Evolutionary conservation across 1,140 invertebrate species (phyloP).

Genomic region (Proctacanthus coquilletti): DNA sequence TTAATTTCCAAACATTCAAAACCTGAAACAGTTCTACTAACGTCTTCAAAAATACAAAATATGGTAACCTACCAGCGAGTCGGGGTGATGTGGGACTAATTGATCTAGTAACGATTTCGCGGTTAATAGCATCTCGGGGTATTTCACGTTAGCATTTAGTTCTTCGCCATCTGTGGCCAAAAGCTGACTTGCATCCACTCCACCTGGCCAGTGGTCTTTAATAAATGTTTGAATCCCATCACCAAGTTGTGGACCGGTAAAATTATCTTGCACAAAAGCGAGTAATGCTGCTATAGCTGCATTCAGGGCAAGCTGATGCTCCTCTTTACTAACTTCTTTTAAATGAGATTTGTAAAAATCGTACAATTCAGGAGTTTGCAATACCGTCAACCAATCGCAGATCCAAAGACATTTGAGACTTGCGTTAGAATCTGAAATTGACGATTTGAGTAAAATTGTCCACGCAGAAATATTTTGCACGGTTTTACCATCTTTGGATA

Average conservation of each 20-base stretch:
- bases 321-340: no score
- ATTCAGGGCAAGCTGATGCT: no score
- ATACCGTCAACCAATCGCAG: neutral
- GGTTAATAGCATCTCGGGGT: slow-evolving; percentile 48
- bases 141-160: slow-evolving; percentile 44
- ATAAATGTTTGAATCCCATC: slow-evolving; percentile 15
- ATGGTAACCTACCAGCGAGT: slow-evolving; percentile 24
- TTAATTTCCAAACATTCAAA: slow-evolving; percentile 53
- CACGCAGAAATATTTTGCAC: neutral
- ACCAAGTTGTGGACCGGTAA: slow-evolving; percentile 46
- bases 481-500: neutral
- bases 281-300: slow-evolving; percentile 39
- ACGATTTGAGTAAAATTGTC: neutral
- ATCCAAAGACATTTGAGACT: neutral
- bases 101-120: slow-evolving; percentile 45
- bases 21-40: slow-evolving; percentile 8
- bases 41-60: slow-evolving; percentile 4
- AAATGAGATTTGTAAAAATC: neutral
- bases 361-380: neutral
- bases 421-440: neutral
- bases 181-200: slow-evolving; percentile 25
- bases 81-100: slow-evolving; percentile 26
- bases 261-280: slow-evolving; percentile 66
- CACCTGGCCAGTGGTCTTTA: slow-evolving; percentile 22
- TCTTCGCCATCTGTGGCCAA: slow-evolving; percentile 42